Base-by-base conservation (phyloP, 1,140 invertebrate genomes). In the Amyelois transitella region DNA sequence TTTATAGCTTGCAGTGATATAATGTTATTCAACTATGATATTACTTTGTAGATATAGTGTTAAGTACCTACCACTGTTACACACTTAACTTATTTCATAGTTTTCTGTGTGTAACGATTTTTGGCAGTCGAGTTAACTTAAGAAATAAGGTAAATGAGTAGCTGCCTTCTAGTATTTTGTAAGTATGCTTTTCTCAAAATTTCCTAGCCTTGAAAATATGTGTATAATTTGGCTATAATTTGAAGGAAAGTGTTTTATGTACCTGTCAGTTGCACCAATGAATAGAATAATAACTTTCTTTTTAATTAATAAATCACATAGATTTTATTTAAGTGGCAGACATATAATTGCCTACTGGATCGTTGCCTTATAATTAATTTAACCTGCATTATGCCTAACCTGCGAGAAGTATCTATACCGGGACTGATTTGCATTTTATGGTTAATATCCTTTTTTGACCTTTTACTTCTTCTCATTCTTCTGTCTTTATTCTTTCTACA, bases 191-290 rank as follows among this genome's bases (percentile, higher is more conserved):
- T 72, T 72, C 69, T 67, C 60, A 67, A 75, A 71, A 70, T 68
- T 61, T 58, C 32, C 8, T 76, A 70, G 78, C 74, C 77, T 82
- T 52, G 67, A 61, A 68, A 59, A 59, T 61, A 64, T 62, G 60
- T 69, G 48, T 49, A n/a, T n/a, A 66, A 69, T 75, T 64, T 52
- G 71, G 69, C 75, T 76, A 64, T 58, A 60, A 71, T 70, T 77
- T 77, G 66, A 72, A 75, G 64, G 59, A 72, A 72, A 79, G 72
- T 72, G 63, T 75, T 71, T n/a, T 73, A 73, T 76, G 83, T 86
- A 86, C 83, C 83, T 84, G 81, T 76, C 45, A 59, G 67, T 82
- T 82, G 75, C 77, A 68, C 74, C 79, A 82, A 76, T 81, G 44
- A 77, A 69, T 71, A 65, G 72, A 61, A 56, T 60, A 57, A 58